Conservation (phyloP, 2,888 invertebrate genomes). For the Polydesmus complanatus region DNA sequence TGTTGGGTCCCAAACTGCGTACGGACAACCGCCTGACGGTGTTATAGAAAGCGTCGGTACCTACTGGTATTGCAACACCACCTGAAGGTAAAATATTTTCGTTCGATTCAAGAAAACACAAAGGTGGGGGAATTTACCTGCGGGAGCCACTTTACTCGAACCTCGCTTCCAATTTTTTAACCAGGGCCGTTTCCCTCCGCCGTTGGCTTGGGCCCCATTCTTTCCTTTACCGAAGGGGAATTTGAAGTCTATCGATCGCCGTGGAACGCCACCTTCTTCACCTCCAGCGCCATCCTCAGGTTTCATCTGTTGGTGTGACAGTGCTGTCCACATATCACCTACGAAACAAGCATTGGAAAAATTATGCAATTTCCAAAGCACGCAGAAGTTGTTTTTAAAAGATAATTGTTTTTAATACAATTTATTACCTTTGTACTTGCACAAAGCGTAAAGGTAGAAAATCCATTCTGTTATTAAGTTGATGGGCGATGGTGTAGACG, state of each 20-base stretch:
- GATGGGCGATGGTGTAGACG: slow-evolving; percentile 92
- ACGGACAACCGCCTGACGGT: slow-evolving; percentile 13
- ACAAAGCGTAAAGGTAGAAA: slow-evolving; percentile 65
- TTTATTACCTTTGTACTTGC: slow-evolving; percentile 40
- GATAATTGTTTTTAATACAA: neutral
- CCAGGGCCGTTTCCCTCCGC: slow-evolving; percentile 4
- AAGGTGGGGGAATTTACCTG: too few species aligned
- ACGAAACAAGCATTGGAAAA: neutral
- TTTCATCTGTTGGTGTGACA: slow-evolving; percentile 9
- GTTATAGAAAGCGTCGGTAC: slow-evolving; percentile 13
- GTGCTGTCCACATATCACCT: slow-evolving; percentile 14
- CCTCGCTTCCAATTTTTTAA: slow-evolving; percentile 12
- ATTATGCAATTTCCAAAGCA: too few species aligned
- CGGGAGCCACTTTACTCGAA: neutral
- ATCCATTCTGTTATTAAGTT: slow-evolving; percentile 93
- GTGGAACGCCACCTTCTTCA: neutral
- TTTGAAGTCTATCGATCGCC: neutral
- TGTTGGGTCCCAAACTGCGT: slow-evolving; percentile 13
- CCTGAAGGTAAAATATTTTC: neutral
- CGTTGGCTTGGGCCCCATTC: neutral
- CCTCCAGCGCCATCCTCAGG: slow-evolving; percentile 1
- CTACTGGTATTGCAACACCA: too few species aligned
- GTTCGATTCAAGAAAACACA: too few species aligned
- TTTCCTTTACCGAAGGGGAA: neutral
- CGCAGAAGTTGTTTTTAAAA: neutral